A percentile compares a stretch with the other conserved stretches of the same genome.
These are phyloP conservation scores for Aramus guarauna DNA, from an alignment of 2,113 vertebrate species.

Conservation along the genomic window DNA sequence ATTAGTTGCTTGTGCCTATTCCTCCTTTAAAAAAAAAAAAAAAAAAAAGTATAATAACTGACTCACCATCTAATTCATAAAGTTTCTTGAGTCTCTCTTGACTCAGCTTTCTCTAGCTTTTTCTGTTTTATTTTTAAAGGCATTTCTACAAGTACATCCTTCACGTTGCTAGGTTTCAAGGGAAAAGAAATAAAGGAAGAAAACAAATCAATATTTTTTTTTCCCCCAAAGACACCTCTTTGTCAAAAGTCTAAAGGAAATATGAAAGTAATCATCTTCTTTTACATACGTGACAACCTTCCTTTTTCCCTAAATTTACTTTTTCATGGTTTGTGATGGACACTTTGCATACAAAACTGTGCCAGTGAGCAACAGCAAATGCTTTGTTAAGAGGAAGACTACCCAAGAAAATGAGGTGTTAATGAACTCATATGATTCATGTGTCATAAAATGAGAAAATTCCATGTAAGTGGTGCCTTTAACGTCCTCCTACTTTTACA, in stretches of 20 bases:
- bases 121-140: neutral
- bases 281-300: neutral
- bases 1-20: neutral
- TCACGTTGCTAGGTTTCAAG: slow-evolving; percentile 5
- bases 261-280: neutral
- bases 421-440: neutral
- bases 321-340: neutral
- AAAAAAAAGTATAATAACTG: neutral
- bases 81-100: neutral
- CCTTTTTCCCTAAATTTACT: neutral
- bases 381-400: neutral
- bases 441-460: neutral
- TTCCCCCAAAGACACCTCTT: neutral
- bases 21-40: neutral
- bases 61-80: neutral
- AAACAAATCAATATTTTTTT: neutral
- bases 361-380: neutral
- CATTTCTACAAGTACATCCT: neutral
- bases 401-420: neutral
- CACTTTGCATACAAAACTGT: neutral
- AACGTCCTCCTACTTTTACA: neutral
- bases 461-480: neutral
- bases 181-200: slow-evolving; percentile 2
- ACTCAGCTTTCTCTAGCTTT: neutral
- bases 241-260: neutral